A percentile compares a stretch with the other conserved stretches of the same genome.
phyloP scores from a whole-genome alignment of 2,113 vertebrate genomes.

The Cariama cristata region DNA sequence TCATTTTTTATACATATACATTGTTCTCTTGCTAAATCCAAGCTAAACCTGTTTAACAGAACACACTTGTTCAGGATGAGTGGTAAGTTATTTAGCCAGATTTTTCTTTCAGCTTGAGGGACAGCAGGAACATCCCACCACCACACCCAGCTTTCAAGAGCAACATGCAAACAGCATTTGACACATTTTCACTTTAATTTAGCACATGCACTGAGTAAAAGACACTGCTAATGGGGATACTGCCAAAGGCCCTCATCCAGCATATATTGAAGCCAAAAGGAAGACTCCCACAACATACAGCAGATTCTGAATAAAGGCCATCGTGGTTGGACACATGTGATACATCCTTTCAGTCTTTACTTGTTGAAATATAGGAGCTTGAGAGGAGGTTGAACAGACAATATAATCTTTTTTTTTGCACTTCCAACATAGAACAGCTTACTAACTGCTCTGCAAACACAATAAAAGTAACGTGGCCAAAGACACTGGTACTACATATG shows the following conservation, averaged over 20 bases:
- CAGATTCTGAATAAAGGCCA: neutral
- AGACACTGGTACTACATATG: neutral
- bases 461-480: neutral
- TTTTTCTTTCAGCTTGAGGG: neutral
- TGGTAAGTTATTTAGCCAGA: neutral
- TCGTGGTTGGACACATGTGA: accelerated
- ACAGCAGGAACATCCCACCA: neutral
- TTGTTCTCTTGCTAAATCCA: neutral
- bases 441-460: neutral
- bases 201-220: neutral
- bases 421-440: neutral
- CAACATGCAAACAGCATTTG: neutral
- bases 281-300: neutral
- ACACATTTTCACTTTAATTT: neutral
- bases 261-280: neutral
- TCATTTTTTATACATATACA: neutral
- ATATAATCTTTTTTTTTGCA: neutral
- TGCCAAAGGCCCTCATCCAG: neutral
- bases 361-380: neutral
- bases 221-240: neutral
- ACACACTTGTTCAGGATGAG: neutral
- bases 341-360: neutral
- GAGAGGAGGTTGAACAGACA: neutral
- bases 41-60: neutral
- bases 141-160: neutral